Percentiles rank a stretch among this genome's conserved stretches.
Evolutionary conservation across 2,113 vertebrate genomes (phyloP).

Genomic region (Taxidea taxus): DNA sequence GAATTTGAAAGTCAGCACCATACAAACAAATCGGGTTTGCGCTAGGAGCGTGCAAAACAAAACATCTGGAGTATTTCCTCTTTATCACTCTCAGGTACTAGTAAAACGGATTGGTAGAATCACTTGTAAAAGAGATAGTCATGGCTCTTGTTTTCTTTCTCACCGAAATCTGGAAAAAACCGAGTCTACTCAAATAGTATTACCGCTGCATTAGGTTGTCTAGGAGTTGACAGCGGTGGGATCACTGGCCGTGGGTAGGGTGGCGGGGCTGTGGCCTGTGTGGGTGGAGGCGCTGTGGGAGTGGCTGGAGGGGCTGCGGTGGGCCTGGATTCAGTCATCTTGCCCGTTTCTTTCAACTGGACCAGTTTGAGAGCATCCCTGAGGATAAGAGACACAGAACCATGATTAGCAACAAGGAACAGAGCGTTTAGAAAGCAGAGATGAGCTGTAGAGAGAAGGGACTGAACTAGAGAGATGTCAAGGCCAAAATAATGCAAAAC

Average conservation of each 20-base stretch:
- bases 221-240: constrained; percentile 89
- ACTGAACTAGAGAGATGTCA: background rate
- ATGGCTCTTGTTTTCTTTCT: background rate
- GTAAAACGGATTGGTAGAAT: background rate
- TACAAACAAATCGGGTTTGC: background rate
- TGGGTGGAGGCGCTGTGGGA: constrained; percentile 54
- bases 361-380: constrained; percentile 95
- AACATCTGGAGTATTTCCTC: background rate
- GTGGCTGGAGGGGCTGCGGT: constrained; percentile 56
- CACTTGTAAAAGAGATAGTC: background rate
- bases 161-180: constrained; percentile 11
- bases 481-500: background rate
- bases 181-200: constrained; percentile 52
- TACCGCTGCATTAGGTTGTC: constrained; percentile 88
- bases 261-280: constrained; percentile 39
- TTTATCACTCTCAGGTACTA: background rate
- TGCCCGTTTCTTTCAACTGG: constrained; percentile 81
- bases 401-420: constrained; percentile 22
- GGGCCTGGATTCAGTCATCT: constrained; percentile 65
- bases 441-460: background rate
- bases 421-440: background rate
- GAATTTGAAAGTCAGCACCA: background rate
- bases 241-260: constrained; percentile 84
- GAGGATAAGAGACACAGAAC: constrained; percentile 62
- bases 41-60: background rate